Conservation (phyloP, 1,140 invertebrate species). For the Solenopsis invicta region DNA sequence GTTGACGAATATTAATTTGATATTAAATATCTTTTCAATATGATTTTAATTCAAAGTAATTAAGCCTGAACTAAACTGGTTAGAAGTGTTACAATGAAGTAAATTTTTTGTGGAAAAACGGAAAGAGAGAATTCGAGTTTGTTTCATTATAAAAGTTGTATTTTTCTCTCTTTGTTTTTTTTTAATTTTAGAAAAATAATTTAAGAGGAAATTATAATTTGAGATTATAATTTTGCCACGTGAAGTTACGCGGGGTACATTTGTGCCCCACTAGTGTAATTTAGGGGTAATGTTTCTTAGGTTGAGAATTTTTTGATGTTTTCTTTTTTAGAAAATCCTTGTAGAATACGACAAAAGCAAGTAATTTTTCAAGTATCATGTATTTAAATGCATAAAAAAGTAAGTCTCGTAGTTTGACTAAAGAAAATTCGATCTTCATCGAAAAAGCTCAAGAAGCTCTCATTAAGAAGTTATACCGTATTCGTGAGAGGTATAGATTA, state of each 20-base stretch:
- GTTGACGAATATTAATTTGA: not conserved
- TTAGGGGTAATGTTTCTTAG: too few relatives aligned
- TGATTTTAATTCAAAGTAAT: conserved; percentile 14
- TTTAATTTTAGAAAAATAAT: too few relatives aligned
- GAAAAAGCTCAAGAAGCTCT: not conserved
- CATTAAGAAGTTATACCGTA: conserved; percentile 13
- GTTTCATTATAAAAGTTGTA: too few relatives aligned
- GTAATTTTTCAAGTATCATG: not conserved
- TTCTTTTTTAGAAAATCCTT: not conserved
- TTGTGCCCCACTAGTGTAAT: too few relatives aligned
- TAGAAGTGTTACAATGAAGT: too few relatives aligned
- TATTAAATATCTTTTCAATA: not conserved
- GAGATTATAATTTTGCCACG: too few relatives aligned
- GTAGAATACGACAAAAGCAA: not conserved
- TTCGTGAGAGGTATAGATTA: conserved; percentile 27
- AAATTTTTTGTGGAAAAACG: too few relatives aligned
- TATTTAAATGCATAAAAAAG: not conserved
- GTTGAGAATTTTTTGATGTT: not conserved
- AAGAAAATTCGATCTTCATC: not conserved
- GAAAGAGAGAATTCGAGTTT: too few relatives aligned
- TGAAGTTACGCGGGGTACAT: too few relatives aligned
- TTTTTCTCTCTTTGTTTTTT: too few relatives aligned
- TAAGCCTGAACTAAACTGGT: not conserved
- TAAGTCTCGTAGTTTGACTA: not conserved
- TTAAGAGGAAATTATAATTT: too few relatives aligned